A percentile compares a stretch with the other conserved stretches of the same genome.
These are phyloP conservation scores for Aldabrachelys gigantea DNA, from an alignment of 2,113 vertebrate species.

Conservation along the genomic window DNA sequence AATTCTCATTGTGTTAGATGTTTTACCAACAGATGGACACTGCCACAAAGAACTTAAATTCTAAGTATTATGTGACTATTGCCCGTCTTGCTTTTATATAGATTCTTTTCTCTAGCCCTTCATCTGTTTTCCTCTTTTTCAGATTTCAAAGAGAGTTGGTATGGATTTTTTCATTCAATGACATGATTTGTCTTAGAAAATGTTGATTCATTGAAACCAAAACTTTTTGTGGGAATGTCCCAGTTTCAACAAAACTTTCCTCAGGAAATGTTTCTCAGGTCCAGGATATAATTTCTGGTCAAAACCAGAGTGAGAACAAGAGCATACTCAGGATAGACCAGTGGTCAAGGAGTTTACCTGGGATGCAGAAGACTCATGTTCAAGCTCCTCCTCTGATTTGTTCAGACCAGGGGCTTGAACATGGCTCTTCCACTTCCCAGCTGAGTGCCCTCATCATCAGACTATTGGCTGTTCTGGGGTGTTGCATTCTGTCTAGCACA, in stretches of 20 bases:
- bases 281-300: neutral
- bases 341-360: neutral
- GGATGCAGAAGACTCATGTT: neutral
- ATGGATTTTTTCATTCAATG: neutral
- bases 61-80: neutral
- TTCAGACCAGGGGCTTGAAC: neutral
- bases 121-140: neutral
- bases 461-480: neutral
- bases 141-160: neutral
- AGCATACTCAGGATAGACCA: neutral
- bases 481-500: neutral
- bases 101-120: neutral
- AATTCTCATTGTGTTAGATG: neutral
- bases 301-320: neutral
- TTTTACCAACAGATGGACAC: neutral
- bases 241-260: neutral
- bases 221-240: neutral
- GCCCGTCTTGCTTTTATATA: neutral
- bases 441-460: neutral
- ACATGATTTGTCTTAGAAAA: neutral
- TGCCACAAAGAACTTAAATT: neutral
- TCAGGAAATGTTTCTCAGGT: neutral
- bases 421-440: neutral
- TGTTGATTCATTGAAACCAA: neutral
- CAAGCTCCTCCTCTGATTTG: neutral